Percentiles rank a stretch among this genome's conserved stretches.
phyloP scores from a whole-genome alignment of 1,140 invertebrate species.

The Drosophila repletoides region DNA sequence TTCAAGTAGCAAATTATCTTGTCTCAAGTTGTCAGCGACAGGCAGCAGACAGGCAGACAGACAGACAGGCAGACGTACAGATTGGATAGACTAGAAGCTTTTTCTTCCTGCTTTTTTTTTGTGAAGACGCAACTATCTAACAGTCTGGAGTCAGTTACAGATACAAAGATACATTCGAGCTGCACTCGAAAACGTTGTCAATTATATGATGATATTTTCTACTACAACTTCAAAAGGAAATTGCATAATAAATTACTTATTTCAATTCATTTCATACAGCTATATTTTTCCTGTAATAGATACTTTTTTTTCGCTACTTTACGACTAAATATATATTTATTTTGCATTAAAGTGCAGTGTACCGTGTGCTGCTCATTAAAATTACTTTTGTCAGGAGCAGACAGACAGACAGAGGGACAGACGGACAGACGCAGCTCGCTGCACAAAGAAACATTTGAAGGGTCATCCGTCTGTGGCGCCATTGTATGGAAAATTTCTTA shows the following conservation, averaged over 20 bases:
- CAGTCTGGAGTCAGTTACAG: slow-evolving; percentile 20
- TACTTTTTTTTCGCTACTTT: slow-evolving; percentile 57
- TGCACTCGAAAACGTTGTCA: slow-evolving; percentile 13
- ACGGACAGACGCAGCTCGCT: background rate
- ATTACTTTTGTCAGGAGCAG: slow-evolving; percentile 57
- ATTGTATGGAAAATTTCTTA: slow-evolving; percentile 69
- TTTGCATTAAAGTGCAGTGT: slow-evolving; percentile 75
- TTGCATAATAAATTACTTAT: slow-evolving; percentile 39
- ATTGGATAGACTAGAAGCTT: slow-evolving; percentile 20
- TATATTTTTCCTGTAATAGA: slow-evolving; percentile 26
- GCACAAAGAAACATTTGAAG: slow-evolving; percentile 40
- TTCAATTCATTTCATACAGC: slow-evolving; percentile 25
- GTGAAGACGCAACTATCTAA: slow-evolving; percentile 48
- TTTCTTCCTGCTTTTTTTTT: no score
- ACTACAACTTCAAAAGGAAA: slow-evolving; percentile 26
- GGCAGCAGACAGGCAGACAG: slow-evolving; percentile 23
- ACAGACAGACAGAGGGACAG: background rate
- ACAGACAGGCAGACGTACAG: background rate
- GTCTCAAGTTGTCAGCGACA: slow-evolving; percentile 75
- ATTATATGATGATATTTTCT: slow-evolving; percentile 18
- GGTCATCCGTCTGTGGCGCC: slow-evolving; percentile 51
- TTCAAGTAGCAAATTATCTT: slow-evolving; percentile 78
- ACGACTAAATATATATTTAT: slow-evolving; percentile 69
- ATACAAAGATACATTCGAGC: slow-evolving; percentile 8
- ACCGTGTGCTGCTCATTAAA: slow-evolving; percentile 73